A percentile compares a stretch with the other conserved stretches of the same genome.
phyloP scores from a whole-genome alignment of 2,888 invertebrate species.

The Sphaeridia pumilis region DNA sequence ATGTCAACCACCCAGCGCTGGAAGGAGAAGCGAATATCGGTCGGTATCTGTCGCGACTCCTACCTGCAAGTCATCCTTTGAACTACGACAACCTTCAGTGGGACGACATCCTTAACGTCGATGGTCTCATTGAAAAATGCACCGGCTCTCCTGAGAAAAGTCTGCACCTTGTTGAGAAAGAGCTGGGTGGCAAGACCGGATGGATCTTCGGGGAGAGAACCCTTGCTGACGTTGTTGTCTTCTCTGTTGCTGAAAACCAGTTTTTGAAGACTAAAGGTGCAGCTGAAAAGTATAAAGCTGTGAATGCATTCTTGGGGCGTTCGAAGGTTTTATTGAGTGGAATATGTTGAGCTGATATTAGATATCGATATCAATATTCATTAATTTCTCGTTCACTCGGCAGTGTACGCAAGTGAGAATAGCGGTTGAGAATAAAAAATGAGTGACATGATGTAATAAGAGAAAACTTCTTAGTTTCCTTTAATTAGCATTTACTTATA shows the following conservation, averaged over 20 bases:
- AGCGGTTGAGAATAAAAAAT: too few species aligned
- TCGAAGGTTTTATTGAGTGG: too few species aligned
- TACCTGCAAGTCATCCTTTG: constrained; percentile 4
- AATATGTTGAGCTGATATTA: too few species aligned
- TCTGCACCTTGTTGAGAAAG: neutral
- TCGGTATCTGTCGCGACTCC: constrained; percentile 18
- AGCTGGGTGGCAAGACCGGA: neutral
- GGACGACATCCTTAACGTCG: constrained; percentile 15
- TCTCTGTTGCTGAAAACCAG: neutral
- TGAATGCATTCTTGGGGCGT: neutral
- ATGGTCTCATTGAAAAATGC: constrained; percentile 15
- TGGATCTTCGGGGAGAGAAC: constrained; percentile 8
- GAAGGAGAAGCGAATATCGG: constrained; percentile 21
- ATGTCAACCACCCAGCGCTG: constrained; percentile 14
- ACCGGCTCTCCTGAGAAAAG: neutral
- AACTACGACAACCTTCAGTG: constrained; percentile 17
- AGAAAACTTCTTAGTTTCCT: too few species aligned
- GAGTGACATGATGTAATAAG: too few species aligned
- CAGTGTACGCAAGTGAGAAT: too few species aligned
- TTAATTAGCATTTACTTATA: too few species aligned
- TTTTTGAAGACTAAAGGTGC: neutral
- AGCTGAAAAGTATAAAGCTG: neutral
- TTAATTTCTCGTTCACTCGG: too few species aligned
- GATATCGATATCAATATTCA: too few species aligned
- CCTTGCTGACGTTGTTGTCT: constrained; percentile 6